phyloP scores from a whole-genome alignment of 2,113 vertebrate genomes.

The Carlito syrichta region DNA sequence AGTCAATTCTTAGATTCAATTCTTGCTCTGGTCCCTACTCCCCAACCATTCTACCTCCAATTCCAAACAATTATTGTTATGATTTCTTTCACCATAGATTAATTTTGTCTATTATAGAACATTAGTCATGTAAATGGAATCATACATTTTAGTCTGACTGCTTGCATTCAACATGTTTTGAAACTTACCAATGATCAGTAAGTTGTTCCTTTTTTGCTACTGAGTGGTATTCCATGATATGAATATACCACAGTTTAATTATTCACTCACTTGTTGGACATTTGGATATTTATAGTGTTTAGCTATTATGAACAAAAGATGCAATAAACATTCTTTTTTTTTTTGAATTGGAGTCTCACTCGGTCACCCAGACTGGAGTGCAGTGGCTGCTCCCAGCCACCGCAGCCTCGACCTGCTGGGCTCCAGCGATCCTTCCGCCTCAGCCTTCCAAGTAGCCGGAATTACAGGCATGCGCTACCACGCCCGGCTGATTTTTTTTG shows the following conservation, averaged over 20 bases:
- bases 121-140: not conserved
- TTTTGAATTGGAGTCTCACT: too few species aligned
- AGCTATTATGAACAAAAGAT: not conserved
- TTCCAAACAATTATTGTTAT: not conserved
- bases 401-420: too few species aligned
- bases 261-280: not conserved
- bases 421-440: too few species aligned
- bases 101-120: not conserved
- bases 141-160: not conserved
- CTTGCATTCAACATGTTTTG: not conserved
- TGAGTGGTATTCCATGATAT: not conserved
- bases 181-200: not conserved
- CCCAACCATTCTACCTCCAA: rapidly evolving
- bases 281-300: conserved; percentile 14
- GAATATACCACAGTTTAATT: not conserved
- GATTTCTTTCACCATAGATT: not conserved
- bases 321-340: not conserved
- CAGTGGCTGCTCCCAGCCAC: too few species aligned
- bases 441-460: too few species aligned
- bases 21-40: not conserved
- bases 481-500: too few species aligned
- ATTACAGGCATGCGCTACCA: too few species aligned
- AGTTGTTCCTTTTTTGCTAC: not conserved
- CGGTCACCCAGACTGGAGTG: too few species aligned
- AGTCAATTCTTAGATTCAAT: not conserved